Evolutionary conservation across 2,113 vertebrate species (phyloP).

Genomic region (Poeciliopsis turrubarensis): DNA sequence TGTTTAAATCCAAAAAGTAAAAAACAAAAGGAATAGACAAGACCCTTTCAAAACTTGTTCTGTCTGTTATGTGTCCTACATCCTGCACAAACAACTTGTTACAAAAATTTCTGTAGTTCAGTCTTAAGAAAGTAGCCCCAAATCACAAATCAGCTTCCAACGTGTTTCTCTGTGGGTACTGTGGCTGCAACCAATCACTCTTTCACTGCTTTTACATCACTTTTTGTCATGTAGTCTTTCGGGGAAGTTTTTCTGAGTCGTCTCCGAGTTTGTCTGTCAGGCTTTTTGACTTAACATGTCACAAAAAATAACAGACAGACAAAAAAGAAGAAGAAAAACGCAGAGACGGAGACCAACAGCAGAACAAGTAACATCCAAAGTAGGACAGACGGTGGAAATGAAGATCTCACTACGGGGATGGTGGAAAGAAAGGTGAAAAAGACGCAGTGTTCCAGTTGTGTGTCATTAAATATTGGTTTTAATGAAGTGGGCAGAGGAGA

Average conservation of each 20-base stretch:
- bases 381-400: slow-evolving; percentile 10
- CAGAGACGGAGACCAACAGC: slow-evolving; percentile 8
- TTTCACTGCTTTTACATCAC: neutral
- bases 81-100: neutral
- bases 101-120: neutral
- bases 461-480: slow-evolving; percentile 8
- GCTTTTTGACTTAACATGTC: neutral
- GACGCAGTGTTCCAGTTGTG: slow-evolving; percentile 9
- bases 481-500: neutral
- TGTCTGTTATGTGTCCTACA: neutral
- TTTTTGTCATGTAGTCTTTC: neutral
- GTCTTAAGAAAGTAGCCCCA: neutral
- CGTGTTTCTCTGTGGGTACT: neutral
- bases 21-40: no score
- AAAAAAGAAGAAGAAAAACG: slow-evolving; percentile 16
- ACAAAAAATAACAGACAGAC: neutral
- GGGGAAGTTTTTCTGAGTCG: neutral
- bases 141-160: neutral
- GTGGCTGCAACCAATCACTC: neutral
- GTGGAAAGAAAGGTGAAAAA: slow-evolving; percentile 23
- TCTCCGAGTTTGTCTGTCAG: neutral
- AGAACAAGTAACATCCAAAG: neutral
- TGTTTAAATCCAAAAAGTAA: no score
- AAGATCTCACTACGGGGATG: slow-evolving; percentile 6
- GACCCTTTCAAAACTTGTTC: neutral